Evolutionary conservation across 2,797 vertebrate genomes (phyloP).

Genomic region (Bradypodion ventrale): DNA sequence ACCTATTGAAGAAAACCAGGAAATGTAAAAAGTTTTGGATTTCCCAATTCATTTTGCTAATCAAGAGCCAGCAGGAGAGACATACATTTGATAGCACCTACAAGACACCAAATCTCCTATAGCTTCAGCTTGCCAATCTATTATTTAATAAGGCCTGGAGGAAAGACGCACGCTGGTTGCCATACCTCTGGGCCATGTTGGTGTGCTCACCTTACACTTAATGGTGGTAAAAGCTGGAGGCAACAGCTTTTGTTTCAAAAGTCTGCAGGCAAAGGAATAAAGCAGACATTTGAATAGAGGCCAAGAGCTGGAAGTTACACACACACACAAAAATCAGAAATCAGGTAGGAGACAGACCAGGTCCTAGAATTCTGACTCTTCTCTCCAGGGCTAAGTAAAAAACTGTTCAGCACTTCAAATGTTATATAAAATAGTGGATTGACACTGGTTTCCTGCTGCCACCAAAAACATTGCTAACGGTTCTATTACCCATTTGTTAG

Average conservation of each 20-base stretch:
- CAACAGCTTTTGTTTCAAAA: constrained; percentile 73
- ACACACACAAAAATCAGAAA: background rate
- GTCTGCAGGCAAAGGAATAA: constrained; percentile 59
- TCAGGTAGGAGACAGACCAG: background rate
- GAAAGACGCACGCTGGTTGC: constrained; percentile 62
- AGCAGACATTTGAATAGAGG: constrained; percentile 49
- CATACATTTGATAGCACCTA: constrained; percentile 73
- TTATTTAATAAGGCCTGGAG: constrained; percentile 79
- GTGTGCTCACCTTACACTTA: constrained; percentile 77
- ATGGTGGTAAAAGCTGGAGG: constrained; percentile 61
- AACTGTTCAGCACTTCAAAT: background rate
- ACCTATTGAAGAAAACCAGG: constrained; percentile 63
- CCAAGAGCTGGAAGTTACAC: background rate
- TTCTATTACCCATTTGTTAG: background rate
- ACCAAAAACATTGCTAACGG: background rate
- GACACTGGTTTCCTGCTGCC: background rate
- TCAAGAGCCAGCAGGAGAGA: constrained; percentile 73
- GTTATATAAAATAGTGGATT: background rate
- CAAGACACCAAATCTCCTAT: constrained; percentile 81
- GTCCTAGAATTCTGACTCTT: background rate
- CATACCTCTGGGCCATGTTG: constrained; percentile 62
- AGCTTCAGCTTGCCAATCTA: constrained; percentile 73
- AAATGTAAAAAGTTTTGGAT: constrained; percentile 70
- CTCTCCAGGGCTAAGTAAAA: background rate
- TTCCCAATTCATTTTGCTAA: constrained; percentile 74